Conservation (phyloP, 2,113 vertebrate genomes). For the Notothenia rossii region DNA sequence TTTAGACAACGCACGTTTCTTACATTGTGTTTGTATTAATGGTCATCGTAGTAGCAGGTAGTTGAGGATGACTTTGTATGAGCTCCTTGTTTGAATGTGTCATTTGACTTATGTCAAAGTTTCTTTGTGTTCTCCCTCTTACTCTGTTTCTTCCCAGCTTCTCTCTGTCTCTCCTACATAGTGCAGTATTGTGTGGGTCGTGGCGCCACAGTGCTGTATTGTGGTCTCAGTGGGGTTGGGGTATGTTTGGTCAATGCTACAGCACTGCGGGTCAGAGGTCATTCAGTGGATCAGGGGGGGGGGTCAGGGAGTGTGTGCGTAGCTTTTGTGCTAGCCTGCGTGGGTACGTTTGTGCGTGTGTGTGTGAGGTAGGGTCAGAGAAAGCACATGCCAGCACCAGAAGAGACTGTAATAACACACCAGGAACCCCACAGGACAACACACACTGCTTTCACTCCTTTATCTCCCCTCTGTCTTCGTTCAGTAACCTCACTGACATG, state of each 20-base stretch:
- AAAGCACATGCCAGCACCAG: slow-evolving; percentile 73
- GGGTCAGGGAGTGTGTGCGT: slow-evolving; percentile 53
- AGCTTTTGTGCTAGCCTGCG: too few species aligned
- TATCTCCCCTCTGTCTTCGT: slow-evolving; percentile 44
- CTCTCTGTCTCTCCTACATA: slow-evolving; percentile 10
- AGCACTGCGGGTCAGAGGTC: slow-evolving; percentile 72
- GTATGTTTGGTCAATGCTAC: slow-evolving; percentile 81
- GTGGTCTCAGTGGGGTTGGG: slow-evolving; percentile 77
- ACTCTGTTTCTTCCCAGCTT: not conserved
- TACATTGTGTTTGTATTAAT: not conserved
- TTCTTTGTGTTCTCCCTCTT: not conserved
- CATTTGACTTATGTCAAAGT: not conserved
- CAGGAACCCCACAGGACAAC: slow-evolving; percentile 75
- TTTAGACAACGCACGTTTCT: too few species aligned
- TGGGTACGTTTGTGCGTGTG: slow-evolving; percentile 14
- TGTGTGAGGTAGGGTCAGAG: slow-evolving; percentile 76
- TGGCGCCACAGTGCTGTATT: slow-evolving; percentile 76
- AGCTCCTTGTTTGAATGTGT: not conserved
- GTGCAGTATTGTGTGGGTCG: slow-evolving; percentile 49
- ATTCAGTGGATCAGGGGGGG: slow-evolving; percentile 60
- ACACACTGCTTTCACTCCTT: slow-evolving; percentile 53
- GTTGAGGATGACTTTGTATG: not conserved
- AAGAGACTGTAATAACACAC: slow-evolving; percentile 83
- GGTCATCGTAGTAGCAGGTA: not conserved
- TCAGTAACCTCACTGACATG: not conserved